Base-by-base conservation (phyloP, 2,113 vertebrate species). In the Raja brachyura region DNA sequence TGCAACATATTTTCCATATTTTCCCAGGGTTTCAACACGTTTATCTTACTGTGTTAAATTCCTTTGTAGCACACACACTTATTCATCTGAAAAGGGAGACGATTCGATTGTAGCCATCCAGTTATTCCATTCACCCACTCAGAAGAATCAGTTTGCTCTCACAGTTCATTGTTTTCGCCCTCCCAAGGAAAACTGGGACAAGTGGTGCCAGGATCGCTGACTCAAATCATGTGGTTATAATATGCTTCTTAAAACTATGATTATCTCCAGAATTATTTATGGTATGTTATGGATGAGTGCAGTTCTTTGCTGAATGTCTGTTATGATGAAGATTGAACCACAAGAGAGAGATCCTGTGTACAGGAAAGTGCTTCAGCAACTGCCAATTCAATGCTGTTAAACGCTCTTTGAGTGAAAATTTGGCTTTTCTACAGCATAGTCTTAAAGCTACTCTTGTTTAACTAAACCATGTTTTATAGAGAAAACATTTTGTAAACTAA, bases 191-290 rank as follows among this genome's bases (percentile, higher is more conserved):
- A 85, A 75, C 54, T 59, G 33, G n/a, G 16, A 61, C 59, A 86
- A 86, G 56, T 11, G 59, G 83, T 56, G 28, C 20, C 56, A 90
- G 68, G 86, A 33, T 90, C 31, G 68, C 1, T 31, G 66, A 68
- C 13, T 90, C 63, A 70, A 90, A 90, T 39, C 25, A 61, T 4
- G 18, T 85, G 54, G 61, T 68, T 90, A 39, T 31, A 90, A 90
- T 31, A 39, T 90, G 31, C n/a, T 33, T 31, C 31, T 90, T 66
- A 68, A 90, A 68, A 39, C 31, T 33, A 33, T 31, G 63, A 90
- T 33, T 68, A 90, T 90, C n/a, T 33, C 63, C 31, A 20, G 63
- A 90, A 20, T 33, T 70, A 68, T 31, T 90, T 90, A 90, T 90
- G 59, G 16, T 31, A 68, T 31, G 3, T 31, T 88, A 66, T 33